A percentile compares a stretch with the other conserved stretches of the same genome.
Conservation (phyloP, 2,888 invertebrate genomes). For the Corythucha ciliata region DNA sequence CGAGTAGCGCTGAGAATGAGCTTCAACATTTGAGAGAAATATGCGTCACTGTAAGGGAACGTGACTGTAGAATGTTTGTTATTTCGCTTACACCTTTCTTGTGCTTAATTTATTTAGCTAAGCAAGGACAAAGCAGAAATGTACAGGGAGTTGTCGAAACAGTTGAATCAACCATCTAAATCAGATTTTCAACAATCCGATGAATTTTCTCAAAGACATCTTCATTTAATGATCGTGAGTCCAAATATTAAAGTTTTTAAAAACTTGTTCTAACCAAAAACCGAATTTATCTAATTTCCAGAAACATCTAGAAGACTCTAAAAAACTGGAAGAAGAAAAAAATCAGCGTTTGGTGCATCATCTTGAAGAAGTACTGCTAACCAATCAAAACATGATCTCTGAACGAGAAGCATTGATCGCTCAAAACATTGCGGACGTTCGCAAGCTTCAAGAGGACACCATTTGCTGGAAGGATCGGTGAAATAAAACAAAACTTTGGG, state of each 20-base stretch:
- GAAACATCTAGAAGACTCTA: slow-evolving; percentile 34
- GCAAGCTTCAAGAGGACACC: slow-evolving; percentile 35
- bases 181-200: background rate
- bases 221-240: background rate
- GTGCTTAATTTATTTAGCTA: slow-evolving; percentile 7
- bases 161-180: background rate
- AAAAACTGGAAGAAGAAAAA: slow-evolving; percentile 30
- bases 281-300: slow-evolving; percentile 17
- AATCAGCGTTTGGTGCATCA: slow-evolving; percentile 32
- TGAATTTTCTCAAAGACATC: background rate
- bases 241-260: background rate
- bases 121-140: slow-evolving; percentile 15
- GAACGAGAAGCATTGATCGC: slow-evolving; percentile 33
- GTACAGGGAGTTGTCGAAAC: slow-evolving; percentile 20
- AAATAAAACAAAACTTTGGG: background rate
- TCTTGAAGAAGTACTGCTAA: slow-evolving; percentile 32
- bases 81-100: background rate
- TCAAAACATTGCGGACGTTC: slow-evolving; percentile 33
- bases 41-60: slow-evolving; percentile 35
- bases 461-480: slow-evolving; percentile 37
- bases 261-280: slow-evolving; percentile 1
- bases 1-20: slow-evolving; percentile 38
- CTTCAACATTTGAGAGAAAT: slow-evolving; percentile 37
- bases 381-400: slow-evolving; percentile 30
- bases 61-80: background rate